phyloP scores from a whole-genome alignment of 2,797 vertebrate genomes.

The Emydoidea blandingii region DNA sequence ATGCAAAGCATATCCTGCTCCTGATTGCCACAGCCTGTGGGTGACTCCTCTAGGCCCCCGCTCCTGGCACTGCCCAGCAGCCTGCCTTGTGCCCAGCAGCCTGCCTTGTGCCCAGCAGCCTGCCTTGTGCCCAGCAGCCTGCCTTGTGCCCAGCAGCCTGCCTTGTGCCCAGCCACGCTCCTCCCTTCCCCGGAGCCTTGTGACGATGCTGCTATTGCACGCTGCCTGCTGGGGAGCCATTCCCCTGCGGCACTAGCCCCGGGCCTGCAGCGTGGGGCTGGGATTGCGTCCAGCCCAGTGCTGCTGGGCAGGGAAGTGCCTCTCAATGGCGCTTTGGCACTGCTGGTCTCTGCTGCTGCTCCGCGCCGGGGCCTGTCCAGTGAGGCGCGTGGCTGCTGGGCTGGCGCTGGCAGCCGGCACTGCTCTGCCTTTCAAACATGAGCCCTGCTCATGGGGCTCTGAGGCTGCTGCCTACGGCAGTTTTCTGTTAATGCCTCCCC shows the following conservation, averaged over 20 bases:
- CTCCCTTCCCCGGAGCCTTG: neutral
- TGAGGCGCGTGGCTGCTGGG: fast-evolving
- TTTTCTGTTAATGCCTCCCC: neutral
- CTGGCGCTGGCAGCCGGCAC: too few species aligned
- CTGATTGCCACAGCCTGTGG: too few species aligned
- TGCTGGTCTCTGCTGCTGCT: neutral
- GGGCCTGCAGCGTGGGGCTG: neutral
- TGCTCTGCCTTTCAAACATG: neutral
- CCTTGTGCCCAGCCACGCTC: neutral
- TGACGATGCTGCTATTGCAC: too few species aligned
- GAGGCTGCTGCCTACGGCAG: too few species aligned
- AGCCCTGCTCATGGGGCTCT: neutral
- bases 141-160: neutral
- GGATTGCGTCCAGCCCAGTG: too few species aligned
- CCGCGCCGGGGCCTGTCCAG: neutral
- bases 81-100: neutral
- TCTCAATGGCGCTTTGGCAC: fast-evolving
- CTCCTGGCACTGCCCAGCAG: neutral
- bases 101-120: neutral
- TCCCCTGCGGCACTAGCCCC: neutral
- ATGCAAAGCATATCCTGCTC: neutral
- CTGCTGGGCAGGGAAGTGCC: neutral
- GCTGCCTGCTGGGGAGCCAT: too few species aligned
- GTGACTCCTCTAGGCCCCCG: too few species aligned
- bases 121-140: neutral